Evolutionary conservation across 2,888 invertebrate species (phyloP).

Genomic region (Sturmia bella): DNA sequence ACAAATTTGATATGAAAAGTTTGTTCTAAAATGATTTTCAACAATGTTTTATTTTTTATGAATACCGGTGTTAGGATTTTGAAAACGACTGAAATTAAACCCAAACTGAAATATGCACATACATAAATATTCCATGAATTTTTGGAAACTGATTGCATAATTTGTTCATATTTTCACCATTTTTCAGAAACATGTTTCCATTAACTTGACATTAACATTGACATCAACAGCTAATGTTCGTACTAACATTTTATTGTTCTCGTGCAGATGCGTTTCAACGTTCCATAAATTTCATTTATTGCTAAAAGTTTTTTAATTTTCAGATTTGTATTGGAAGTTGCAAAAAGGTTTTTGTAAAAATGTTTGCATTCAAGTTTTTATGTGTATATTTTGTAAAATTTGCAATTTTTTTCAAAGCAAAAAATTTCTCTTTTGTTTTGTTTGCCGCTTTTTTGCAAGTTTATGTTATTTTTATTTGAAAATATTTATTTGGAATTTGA

Average conservation of each 20-base stretch:
- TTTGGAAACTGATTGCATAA: no score
- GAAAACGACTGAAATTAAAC: no score
- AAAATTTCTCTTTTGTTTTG: neutral
- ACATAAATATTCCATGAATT: no score
- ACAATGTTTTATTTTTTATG: no score
- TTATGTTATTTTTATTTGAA: no score
- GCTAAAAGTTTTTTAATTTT: conserved; percentile 63
- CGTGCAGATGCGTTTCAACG: conserved; percentile 39
- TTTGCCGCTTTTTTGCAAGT: conserved; percentile 19
- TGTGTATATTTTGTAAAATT: neutral
- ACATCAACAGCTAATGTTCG: conserved; percentile 40
- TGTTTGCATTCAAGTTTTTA: conserved; percentile 20
- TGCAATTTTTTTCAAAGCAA: neutral
- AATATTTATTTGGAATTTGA: no score
- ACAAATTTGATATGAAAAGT: no score
- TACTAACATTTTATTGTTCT: conserved; percentile 48
- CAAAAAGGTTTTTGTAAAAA: conserved; percentile 53
- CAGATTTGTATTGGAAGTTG: conserved; percentile 52
- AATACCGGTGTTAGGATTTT: no score
- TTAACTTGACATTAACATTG: conserved; percentile 24
- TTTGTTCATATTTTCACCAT: no score
- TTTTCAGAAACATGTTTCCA: neutral
- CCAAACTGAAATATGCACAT: no score
- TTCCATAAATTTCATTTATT: conserved; percentile 63
- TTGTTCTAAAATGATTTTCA: no score